Evolutionary conservation across 2,888 invertebrate genomes (phyloP), one percentile per base, ranked within the genome.

Genomic region (Cerastis leucographa): DNA sequence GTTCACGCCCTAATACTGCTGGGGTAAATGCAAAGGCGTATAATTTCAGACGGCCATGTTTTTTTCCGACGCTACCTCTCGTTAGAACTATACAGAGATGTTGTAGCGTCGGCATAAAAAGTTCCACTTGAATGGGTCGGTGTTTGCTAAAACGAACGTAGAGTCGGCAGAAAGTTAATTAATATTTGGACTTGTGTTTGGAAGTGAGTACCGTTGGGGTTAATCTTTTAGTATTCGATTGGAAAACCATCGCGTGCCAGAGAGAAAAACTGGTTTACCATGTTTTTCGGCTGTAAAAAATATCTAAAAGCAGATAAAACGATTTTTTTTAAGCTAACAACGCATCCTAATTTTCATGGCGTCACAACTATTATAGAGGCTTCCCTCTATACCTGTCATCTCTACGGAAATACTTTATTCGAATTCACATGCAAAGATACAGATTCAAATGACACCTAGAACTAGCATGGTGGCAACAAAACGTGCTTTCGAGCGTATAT

Each of bases 21-120:
- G 66, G 59, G 8, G 73, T 74, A 62, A 82, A 85, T 83, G 75
- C 61, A 73, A 83, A 74, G 74, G 72, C 62, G 68, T 85, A 76
- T 83, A 81, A 81, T 86, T 83, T 83, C 29, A 71, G 42, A 61
- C 62, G 19, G 67, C 67, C 65, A 67, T 78, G 74, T 83, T 85
- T 87, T 49, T 68, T 86, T 62, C 40, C 78, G 71, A 85, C 70
- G 62, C 51, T 81, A 69, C 65, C 65, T 71, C 59, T 69, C 64
- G 72, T 72, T 73, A 70, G 68, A 76, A 80, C 74, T 80, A 66
- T 71, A 74, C 66, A 54, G 68, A 67, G 46, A 71, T 66, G 61
- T 49, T 62, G 76, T 83, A 74, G 51, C 69, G 78, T 71, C 66
- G 69, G 81, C 87, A 85, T 71, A 79, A 71, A 80, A 80, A 74